Conservation (phyloP, 1,140 invertebrate genomes). For the Drosophila fuyamai region DNA sequence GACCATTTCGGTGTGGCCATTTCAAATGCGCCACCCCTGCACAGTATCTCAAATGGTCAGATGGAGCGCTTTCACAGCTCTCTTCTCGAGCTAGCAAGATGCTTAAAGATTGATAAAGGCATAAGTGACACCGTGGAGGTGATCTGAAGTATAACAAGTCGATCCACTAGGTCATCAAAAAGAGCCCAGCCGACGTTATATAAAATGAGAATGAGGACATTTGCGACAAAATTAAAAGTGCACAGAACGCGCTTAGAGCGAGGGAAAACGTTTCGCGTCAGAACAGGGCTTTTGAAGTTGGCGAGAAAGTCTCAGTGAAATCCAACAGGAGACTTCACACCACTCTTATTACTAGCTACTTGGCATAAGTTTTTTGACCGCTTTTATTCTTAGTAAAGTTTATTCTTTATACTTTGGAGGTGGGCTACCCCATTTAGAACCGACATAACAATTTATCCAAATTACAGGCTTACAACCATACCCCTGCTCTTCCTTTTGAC, state of each 20-base stretch:
- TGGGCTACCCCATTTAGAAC: background rate
- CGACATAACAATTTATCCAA: background rate
- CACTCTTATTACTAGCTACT: background rate
- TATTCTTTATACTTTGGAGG: background rate
- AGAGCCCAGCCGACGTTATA: constrained; percentile 3
- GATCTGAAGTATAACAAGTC: constrained; percentile 11
- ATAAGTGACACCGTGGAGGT: background rate
- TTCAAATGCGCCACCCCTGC: background rate
- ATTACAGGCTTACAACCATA: background rate
- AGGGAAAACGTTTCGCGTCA: background rate
- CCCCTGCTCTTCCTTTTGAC: background rate
- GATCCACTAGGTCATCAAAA: constrained; percentile 5
- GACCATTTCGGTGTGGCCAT: background rate
- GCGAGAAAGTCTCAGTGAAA: background rate
- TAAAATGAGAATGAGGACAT: constrained; percentile 4
- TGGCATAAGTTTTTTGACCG: background rate
- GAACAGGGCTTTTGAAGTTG: constrained; percentile 8
- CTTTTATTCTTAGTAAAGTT: background rate
- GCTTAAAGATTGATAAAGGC: constrained; percentile 4
- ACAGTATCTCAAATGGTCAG: constrained; percentile 11
- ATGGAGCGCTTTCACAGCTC: constrained; percentile 12
- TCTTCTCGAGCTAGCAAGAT: background rate
- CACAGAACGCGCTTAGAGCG: background rate
- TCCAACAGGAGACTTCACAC: constrained; percentile 4
- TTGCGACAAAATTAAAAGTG: constrained; percentile 2